phyloP scores from a whole-genome alignment of 2,797 vertebrate genomes.

The Spatula versicolor region DNA sequence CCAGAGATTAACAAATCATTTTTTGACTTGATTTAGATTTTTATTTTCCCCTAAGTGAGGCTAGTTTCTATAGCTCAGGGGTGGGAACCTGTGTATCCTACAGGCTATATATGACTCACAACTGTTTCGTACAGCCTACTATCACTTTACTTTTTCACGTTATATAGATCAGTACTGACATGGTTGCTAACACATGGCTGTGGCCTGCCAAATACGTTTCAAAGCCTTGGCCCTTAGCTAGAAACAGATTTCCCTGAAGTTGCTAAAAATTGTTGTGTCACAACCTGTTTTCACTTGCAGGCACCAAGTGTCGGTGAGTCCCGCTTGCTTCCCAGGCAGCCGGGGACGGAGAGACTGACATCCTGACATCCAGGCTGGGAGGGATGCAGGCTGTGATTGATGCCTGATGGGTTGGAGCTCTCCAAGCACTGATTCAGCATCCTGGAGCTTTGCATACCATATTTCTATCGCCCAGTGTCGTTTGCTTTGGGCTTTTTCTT shows the following conservation, averaged over 20 bases:
- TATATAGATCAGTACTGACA: neutral
- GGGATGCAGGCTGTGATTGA: neutral
- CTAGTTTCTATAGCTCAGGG: neutral
- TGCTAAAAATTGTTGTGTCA: neutral
- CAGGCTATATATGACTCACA: neutral
- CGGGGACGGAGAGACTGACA: neutral
- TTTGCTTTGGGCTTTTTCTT: neutral
- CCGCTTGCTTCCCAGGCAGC: accelerated
- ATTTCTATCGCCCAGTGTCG: neutral
- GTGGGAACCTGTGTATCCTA: neutral
- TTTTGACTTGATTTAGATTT: neutral
- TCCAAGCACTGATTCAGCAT: neutral
- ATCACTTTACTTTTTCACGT: neutral
- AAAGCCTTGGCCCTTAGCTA: neutral
- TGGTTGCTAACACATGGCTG: neutral
- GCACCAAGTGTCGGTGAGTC: neutral
- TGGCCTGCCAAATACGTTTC: neutral
- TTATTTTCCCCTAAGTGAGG: neutral
- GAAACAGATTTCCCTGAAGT: neutral
- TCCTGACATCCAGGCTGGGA: neutral
- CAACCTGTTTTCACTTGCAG: neutral
- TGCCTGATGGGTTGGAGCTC: neutral
- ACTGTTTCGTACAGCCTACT: neutral
- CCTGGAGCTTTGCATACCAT: neutral
- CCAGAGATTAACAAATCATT: neutral